Evolutionary conservation across 1,140 invertebrate species (phyloP).

Genomic region (Drosophila ogumai): DNA sequence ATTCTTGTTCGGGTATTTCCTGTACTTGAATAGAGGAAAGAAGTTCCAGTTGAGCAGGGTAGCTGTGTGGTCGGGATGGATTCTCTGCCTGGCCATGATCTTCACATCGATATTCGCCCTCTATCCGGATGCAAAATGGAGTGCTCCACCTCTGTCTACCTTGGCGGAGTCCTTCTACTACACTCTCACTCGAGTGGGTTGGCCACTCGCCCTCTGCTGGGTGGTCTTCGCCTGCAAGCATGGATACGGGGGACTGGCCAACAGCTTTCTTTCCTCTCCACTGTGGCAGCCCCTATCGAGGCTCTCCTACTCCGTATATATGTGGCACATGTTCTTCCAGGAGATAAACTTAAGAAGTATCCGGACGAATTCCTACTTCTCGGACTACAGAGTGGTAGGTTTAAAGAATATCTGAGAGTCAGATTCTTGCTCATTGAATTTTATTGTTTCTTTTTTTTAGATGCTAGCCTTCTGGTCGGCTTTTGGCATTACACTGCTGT

Average conservation of each 20-base stretch:
- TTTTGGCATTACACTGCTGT: slow-evolving; percentile 35
- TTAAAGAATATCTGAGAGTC: no score
- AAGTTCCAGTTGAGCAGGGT: slow-evolving; percentile 28
- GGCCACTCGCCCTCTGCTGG: slow-evolving; percentile 88
- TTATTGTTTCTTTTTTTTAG: not conserved
- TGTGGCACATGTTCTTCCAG: slow-evolving; percentile 83
- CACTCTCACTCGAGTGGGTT: slow-evolving; percentile 87
- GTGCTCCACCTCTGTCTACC: slow-evolving; percentile 51
- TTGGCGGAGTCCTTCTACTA: slow-evolving; percentile 87
- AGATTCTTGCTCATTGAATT: no score
- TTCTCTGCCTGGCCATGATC: slow-evolving; percentile 61
- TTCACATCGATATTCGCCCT: slow-evolving; percentile 68
- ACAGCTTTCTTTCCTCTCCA: slow-evolving; percentile 84
- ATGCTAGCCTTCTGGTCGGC: slow-evolving; percentile 37
- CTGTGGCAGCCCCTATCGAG: slow-evolving; percentile 85
- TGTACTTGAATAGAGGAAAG: slow-evolving; percentile 44
- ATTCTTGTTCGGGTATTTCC: slow-evolving; percentile 62
- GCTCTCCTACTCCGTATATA: slow-evolving; percentile 86
- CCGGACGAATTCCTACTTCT: slow-evolving; percentile 44
- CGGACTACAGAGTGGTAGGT: slow-evolving; percentile 58
- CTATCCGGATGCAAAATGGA: slow-evolving; percentile 62
- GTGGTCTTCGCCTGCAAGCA: slow-evolving; percentile 88
- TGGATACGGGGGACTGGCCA: slow-evolving; percentile 87
- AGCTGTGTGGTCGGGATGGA: slow-evolving; percentile 51
- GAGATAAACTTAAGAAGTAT: slow-evolving; percentile 29